These are phyloP conservation scores for Pseudeuparius sepicola DNA, from an alignment of 2,888 invertebrate genomes.

Conservation along the genomic window DNA sequence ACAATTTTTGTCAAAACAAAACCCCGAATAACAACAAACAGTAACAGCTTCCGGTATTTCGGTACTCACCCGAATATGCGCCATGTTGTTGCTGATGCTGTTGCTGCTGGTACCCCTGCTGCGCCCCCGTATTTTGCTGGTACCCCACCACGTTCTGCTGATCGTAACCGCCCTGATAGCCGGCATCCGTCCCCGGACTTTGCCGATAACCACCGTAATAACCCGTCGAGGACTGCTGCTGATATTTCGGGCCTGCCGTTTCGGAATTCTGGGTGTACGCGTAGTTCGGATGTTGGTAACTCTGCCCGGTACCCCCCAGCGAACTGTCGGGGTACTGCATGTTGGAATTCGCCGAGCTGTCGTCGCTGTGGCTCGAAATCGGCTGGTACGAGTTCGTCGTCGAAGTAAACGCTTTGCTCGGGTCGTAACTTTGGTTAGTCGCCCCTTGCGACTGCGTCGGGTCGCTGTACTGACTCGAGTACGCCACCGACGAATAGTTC, in stretches of 20 bases:
- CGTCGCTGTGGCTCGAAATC: conserved; percentile 26
- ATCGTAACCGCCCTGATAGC: not conserved
- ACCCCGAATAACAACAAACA: too few relatives aligned
- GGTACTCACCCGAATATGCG: too few relatives aligned
- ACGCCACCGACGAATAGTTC: conserved; percentile 21
- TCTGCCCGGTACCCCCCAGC: conserved; percentile 3
- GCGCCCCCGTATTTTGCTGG: conserved; percentile 4
- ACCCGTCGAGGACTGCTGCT: too few relatives aligned
- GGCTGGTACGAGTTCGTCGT: conserved; percentile 28
- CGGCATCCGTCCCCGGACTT: too few relatives aligned
- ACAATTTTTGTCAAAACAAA: too few relatives aligned
- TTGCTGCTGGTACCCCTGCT: too few relatives aligned
- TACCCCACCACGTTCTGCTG: conserved; percentile 1
- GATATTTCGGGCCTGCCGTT: too few relatives aligned
- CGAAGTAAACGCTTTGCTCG: conserved; percentile 24
- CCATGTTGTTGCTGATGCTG: too few relatives aligned
- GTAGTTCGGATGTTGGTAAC: too few relatives aligned
- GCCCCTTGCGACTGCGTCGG: conserved; percentile 12
- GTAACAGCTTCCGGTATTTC: too few relatives aligned
- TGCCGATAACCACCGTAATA: too few relatives aligned
- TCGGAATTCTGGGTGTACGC: too few relatives aligned
- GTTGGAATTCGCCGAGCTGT: conserved; percentile 18
- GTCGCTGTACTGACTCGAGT: conserved; percentile 16
- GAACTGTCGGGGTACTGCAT: conserved; percentile 21
- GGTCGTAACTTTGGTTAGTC: conserved; percentile 16